Conservation (phyloP, 2,888 invertebrate genomes). For the Ornithoptera priamus region DNA sequence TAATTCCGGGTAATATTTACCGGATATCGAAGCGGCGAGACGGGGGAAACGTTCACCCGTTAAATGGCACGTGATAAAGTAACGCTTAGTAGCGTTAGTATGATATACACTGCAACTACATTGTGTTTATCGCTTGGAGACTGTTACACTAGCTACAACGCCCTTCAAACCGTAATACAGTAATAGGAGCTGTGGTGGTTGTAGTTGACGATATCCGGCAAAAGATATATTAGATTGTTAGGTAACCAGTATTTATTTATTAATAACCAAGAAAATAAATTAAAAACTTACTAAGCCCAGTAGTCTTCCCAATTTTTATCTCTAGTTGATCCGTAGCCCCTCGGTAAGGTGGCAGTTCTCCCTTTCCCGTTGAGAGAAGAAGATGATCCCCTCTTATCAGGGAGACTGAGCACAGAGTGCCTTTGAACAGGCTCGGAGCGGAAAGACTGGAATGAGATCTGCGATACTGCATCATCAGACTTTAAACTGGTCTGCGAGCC, state of each 20-base stretch:
- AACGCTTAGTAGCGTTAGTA: no score
- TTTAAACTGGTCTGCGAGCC: slow-evolving; percentile 61
- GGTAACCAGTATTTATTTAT: background rate
- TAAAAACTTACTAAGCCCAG: slow-evolving; percentile 69
- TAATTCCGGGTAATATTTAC: background rate
- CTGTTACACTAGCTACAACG: no score
- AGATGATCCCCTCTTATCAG: slow-evolving; percentile 56
- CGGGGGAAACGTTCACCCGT: no score
- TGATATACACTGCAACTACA: no score
- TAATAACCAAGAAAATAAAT: background rate
- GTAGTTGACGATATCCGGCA: no score
- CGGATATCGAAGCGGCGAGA: no score
- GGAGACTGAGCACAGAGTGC: slow-evolving; percentile 59
- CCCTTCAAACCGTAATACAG: no score
- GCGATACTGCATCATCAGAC: slow-evolving; percentile 62
- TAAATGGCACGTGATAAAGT: no score
- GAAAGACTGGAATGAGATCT: slow-evolving; percentile 63
- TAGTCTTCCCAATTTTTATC: slow-evolving; percentile 75
- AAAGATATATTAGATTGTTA: no score
- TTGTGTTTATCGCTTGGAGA: no score
- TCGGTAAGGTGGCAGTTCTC: slow-evolving; percentile 64
- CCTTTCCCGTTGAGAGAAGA: slow-evolving; percentile 56
- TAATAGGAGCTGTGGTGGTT: no score
- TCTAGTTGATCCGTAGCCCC: slow-evolving; percentile 67
- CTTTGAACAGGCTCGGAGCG: slow-evolving; percentile 63